Evolutionary conservation across 1,140 invertebrate species (phyloP), one percentile per base, ranked within the genome.

Genomic region (Magallana angulata): DNA sequence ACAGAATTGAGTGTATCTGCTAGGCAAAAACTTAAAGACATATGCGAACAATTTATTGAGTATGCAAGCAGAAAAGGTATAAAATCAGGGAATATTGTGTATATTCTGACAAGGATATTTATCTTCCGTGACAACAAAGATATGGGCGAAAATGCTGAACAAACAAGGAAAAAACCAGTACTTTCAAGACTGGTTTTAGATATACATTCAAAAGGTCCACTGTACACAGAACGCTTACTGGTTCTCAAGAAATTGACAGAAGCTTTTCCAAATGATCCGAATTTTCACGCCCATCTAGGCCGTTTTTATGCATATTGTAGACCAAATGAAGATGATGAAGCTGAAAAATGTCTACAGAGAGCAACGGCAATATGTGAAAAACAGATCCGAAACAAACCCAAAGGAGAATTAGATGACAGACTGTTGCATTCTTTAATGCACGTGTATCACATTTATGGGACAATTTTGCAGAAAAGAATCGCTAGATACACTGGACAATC

Each of bases 371-470:
- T 89, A 56, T 91, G 89, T 71, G 68, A 89, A 1, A 82, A 86
- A 36, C 81, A 85, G 16, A 82, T 57, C 2, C 57, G 85, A 24
- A 85, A 82, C 3, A 88, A 88, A 76, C 76, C 24, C 16, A 76
- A 86, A 12, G 88, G 62, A 1, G 57, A 88, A n/a, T 24, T 90
- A 24, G 87, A 89, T 71, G 89, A 90, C 30, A 64, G 80, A n/a
- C 76, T 88, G 14, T 86, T 86, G 36, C 57, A 84, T 9, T 85
- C 89, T 2, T 84, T 91, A 30, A 89, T 88, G 85, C 90, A 91
- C 57, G 87, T 91, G 24, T 91, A 89, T 58, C 90, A 91, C 36
- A 91, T 91, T 82, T 91, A 88, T 85, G 90, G 90, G 1, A 91
- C 85, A 36, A 81, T 89, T 6, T 58, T 88, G 68, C 88, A 88